Evolutionary conservation across 2,888 invertebrate genomes (phyloP).

Genomic region (Punctoribates punctum): DNA sequence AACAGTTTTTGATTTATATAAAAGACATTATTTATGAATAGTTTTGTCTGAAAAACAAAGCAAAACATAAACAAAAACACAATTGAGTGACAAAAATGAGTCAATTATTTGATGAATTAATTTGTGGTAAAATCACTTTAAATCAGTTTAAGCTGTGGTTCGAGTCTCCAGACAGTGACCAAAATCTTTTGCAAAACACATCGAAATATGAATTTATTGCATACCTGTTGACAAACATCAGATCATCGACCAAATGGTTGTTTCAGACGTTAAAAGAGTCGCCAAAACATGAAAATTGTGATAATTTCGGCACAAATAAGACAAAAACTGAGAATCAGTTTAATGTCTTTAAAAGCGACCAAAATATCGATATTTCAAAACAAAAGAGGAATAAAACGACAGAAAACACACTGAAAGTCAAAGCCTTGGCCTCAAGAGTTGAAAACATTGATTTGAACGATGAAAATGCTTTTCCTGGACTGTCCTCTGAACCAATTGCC

Average conservation of each 20-base stretch:
- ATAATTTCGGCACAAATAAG: neutral
- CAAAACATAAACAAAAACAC: neutral
- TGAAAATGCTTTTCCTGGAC: neutral
- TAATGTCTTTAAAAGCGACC: neutral
- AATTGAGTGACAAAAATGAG: neutral
- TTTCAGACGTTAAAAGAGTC: neutral
- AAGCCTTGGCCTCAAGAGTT: neutral
- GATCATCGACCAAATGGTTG: constrained; percentile 2
- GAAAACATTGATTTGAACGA: neutral
- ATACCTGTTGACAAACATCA: constrained; percentile 1
- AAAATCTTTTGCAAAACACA: neutral
- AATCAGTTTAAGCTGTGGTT: neutral
- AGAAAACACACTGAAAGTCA: neutral
- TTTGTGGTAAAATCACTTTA: neutral
- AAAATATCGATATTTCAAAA: neutral
- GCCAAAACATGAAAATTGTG: neutral
- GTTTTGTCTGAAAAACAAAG: neutral
- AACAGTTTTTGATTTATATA: too few relatives aligned
- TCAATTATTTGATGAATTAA: constrained; percentile 10
- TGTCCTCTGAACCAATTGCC: neutral
- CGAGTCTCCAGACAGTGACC: neutral
- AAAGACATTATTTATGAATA: too few relatives aligned
- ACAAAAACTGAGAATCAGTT: neutral
- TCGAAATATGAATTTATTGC: constrained; percentile 11
- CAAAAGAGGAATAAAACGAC: neutral